phyloP scores from a whole-genome alignment of 2,888 invertebrate species.

The Heliothis peltigera region DNA sequence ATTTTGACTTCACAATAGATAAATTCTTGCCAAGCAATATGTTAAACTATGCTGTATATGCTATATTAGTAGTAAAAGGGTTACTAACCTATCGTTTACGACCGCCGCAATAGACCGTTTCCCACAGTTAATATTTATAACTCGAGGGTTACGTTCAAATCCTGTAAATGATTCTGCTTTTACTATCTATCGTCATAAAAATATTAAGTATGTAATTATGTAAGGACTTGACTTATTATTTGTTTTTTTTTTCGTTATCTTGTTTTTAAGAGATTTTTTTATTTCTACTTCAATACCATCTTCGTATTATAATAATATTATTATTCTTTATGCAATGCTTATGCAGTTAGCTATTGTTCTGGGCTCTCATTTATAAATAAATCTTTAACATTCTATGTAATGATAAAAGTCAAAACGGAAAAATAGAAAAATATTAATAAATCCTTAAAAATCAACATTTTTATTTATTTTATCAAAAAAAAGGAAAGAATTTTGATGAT shows the following conservation, averaged over 20 bases:
- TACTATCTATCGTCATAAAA: slow-evolving; percentile 41
- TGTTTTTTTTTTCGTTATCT: slow-evolving; percentile 7
- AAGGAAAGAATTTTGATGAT: background rate
- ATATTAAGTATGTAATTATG: slow-evolving; percentile 25
- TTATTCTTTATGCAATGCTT: too few relatives aligned
- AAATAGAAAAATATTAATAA: too few relatives aligned
- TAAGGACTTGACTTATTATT: slow-evolving; percentile 7
- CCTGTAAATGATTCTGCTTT: slow-evolving; percentile 41
- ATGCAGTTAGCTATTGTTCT: too few relatives aligned
- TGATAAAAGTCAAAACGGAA: too few relatives aligned
- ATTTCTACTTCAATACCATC: too few relatives aligned
- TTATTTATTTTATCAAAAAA: too few relatives aligned
- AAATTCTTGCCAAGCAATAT: too few relatives aligned
- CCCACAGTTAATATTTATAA: slow-evolving; percentile 49
- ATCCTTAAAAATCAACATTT: too few relatives aligned
- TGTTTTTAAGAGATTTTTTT: background rate
- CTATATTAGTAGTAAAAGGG: slow-evolving; percentile 41
- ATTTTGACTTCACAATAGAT: too few relatives aligned
- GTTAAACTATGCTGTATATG: background rate
- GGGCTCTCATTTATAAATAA: too few relatives aligned
- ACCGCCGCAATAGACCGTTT: slow-evolving; percentile 30
- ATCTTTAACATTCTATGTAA: too few relatives aligned
- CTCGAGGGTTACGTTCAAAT: slow-evolving; percentile 44
- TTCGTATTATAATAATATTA: too few relatives aligned
- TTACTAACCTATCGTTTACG: slow-evolving; percentile 47